Evolutionary conservation across 2,888 invertebrate genomes (phyloP).

Genomic region (Falcaria lacertinaria): DNA sequence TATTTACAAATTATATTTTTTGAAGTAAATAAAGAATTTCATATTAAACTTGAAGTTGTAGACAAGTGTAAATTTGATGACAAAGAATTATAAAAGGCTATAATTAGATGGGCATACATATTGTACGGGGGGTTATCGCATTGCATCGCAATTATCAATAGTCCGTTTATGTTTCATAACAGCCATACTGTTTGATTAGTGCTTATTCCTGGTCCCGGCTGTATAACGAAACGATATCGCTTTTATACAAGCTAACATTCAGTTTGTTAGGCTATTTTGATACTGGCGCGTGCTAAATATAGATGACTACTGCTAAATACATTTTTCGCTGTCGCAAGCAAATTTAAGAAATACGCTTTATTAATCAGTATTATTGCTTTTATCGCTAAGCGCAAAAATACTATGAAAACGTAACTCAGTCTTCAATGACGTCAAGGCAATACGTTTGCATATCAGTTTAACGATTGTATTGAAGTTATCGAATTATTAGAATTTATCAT

Average conservation of each 20-base stretch:
- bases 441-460: constrained; percentile 20
- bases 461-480: no score
- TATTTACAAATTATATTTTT: no score
- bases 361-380: neutral
- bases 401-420: neutral
- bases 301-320: constrained; percentile 8
- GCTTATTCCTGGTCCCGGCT: constrained; percentile 30
- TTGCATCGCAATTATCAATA: constrained; percentile 5
- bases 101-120: no score
- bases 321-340: constrained; percentile 1
- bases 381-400: constrained; percentile 4
- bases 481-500: constrained; percentile 41
- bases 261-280: constrained; percentile 22
- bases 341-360: neutral
- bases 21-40: no score
- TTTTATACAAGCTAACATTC: neutral
- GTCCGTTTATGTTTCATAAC: constrained; percentile 39
- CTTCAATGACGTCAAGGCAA: neutral
- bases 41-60: no score
- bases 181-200: constrained; percentile 53
- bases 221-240: neutral
- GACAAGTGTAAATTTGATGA: no score
- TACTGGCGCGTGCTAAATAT: constrained; percentile 24
- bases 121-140: no score
- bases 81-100: no score